Base-by-base conservation (phyloP, 1,140 invertebrate genomes). In the Neodiprion fabricii region DNA sequence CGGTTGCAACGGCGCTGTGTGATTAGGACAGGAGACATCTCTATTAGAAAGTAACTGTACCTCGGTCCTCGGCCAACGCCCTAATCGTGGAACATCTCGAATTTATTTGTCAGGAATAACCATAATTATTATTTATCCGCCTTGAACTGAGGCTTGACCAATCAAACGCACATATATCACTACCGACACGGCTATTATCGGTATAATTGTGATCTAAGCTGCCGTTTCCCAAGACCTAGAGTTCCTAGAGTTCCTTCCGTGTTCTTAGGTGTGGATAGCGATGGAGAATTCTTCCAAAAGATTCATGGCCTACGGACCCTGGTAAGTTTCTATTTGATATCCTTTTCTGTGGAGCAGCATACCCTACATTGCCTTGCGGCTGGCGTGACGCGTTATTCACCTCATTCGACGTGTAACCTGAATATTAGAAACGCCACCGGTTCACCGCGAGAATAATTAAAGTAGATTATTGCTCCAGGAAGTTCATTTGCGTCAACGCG, bases 21-120 rank as follows among this genome's bases (percentile, higher is more conserved):
- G 53, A 61, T 61, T 61, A 61, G 67, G 40, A 69, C 21, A 12
- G 12, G 17, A 21, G 67, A 69, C 40, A 47, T 69, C 67, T 69
- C 67, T 17, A 69, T 69, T 69, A 0, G 12, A 69, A 17, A 69
- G 67, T 69, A 47, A 69, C 67, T 69, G 21, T 21, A 47, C 17
- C 40, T 69, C 23, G 67, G 40, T 47, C 40, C 53, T 14, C 53
- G 53, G 8, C 53, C 53, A 9, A 61, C 53, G 11, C 53, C 11
- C 53, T 47, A 47, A 69, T 69, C 67, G 67, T 69, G 40, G 67
- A 47, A 40, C 11, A 69, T 69, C 67, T 23, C 67, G 11, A 69
- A 69, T 69, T 69, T 69, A 69, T 69, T 69, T 14, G 17, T 69
- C 67, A 47, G 17, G 67, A 69, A 69, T 69, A 69, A 47, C 23